Conservation (phyloP, 2,797 vertebrate genomes). For the Sebastolobus alascanus region DNA sequence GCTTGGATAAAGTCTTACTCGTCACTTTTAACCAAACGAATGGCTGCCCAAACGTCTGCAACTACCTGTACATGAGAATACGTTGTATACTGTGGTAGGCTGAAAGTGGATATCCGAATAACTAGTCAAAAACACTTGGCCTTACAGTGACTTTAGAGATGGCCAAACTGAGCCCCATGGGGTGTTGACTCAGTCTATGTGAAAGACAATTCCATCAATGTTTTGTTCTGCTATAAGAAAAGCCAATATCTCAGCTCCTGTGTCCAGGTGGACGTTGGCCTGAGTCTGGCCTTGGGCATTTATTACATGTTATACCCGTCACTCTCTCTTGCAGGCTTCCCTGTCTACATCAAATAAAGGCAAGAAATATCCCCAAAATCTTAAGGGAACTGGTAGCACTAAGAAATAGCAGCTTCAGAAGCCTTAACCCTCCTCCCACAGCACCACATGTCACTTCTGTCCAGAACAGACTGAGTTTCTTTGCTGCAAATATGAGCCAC, state of each 20-base stretch:
- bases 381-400: slow-evolving; percentile 46
- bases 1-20: slow-evolving; percentile 12
- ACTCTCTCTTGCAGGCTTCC: slow-evolving; percentile 12
- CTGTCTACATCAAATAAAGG: slow-evolving; percentile 51
- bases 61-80: slow-evolving; percentile 6
- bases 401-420: slow-evolving; percentile 48
- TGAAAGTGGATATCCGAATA: slow-evolving; percentile 16
- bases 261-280: slow-evolving; percentile 41
- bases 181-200: background rate
- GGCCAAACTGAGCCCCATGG: slow-evolving; percentile 11
- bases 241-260: slow-evolving; percentile 9
- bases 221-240: slow-evolving; percentile 24
- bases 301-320: slow-evolving; percentile 35
- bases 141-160: background rate
- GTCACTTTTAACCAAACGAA: slow-evolving; percentile 22
- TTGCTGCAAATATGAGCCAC: slow-evolving; percentile 28
- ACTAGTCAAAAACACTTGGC: background rate
- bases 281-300: slow-evolving; percentile 43
- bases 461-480: slow-evolving; percentile 32
- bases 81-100: background rate
- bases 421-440: slow-evolving; percentile 51
- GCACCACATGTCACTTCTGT: slow-evolving; percentile 49
- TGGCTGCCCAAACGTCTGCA: slow-evolving; percentile 3
- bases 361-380: slow-evolving; percentile 25
- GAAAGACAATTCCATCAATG: slow-evolving; percentile 2